Percentiles rank a stretch among this genome's conserved stretches.
phyloP scores from a whole-genome alignment of 2,888 invertebrate species.

The Hemaris fuciformis region DNA sequence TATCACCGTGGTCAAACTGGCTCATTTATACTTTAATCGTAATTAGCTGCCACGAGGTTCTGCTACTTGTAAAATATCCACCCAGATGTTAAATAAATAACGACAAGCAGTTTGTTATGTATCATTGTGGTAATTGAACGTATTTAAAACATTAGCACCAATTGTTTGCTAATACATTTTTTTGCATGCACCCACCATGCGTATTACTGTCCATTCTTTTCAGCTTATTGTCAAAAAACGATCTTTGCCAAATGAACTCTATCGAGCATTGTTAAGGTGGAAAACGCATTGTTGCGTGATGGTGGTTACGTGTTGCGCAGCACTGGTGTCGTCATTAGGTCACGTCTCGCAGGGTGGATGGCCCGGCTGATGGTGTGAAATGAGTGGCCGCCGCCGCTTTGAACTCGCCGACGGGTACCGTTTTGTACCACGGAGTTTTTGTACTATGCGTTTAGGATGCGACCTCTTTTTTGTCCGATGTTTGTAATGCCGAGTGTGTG shows the following conservation, averaged over 20 bases:
- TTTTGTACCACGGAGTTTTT: slow-evolving; percentile 71
- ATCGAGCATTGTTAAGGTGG: slow-evolving; percentile 28
- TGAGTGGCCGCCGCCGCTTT: slow-evolving; percentile 63
- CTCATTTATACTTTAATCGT: no score
- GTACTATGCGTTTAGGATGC: slow-evolving; percentile 71
- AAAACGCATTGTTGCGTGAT: slow-evolving; percentile 25
- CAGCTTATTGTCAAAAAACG: slow-evolving; percentile 21
- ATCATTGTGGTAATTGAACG: slow-evolving; percentile 4
- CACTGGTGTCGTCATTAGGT: slow-evolving; percentile 65
- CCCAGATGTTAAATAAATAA: not conserved
- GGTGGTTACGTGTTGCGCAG: slow-evolving; percentile 34
- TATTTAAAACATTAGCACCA: slow-evolving; percentile 42
- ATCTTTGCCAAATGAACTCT: slow-evolving; percentile 24
- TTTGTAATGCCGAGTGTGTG: slow-evolving; percentile 80
- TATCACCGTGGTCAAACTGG: no score
- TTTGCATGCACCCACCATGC: slow-evolving; percentile 54
- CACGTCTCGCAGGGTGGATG: slow-evolving; percentile 59
- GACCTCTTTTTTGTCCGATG: slow-evolving; percentile 73
- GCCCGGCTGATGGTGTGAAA: slow-evolving; percentile 72
- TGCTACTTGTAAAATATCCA: not conserved
- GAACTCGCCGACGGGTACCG: slow-evolving; percentile 71
- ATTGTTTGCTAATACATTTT: slow-evolving; percentile 58
- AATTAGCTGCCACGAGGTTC: not conserved
- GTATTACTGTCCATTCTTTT: slow-evolving; percentile 33
- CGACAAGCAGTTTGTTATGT: not conserved